Conservation (phyloP, 2,888 invertebrate genomes). For the Sinodicranocentrus sp. region DNA sequence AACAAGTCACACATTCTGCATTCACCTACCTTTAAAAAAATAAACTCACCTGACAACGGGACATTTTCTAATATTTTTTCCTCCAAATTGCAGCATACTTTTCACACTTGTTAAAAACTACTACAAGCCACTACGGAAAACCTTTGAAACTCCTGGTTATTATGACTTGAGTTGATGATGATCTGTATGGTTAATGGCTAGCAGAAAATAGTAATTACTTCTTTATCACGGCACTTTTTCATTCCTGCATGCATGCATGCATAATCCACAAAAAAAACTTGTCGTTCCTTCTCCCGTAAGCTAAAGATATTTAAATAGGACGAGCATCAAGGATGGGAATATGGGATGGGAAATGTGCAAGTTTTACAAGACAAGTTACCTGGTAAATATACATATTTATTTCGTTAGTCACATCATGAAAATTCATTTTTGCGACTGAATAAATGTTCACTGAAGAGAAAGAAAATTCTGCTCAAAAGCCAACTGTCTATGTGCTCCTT, state of each 20-base stretch:
- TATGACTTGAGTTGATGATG: background rate
- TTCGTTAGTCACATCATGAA: slow-evolving; percentile 30
- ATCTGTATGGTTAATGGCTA: slow-evolving; percentile 40
- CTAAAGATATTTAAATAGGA: background rate
- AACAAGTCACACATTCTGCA: no score
- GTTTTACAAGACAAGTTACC: no score
- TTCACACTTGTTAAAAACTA: no score
- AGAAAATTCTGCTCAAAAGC: background rate
- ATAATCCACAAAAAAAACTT: background rate
- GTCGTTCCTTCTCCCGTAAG: background rate
- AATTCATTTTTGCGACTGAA: slow-evolving; percentile 37
- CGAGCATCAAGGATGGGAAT: no score
- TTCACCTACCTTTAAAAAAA: no score
- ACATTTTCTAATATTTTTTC: no score
- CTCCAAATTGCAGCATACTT: no score
- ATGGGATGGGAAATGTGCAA: no score
- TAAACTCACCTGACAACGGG: no score
- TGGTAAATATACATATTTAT: slow-evolving; percentile 21
- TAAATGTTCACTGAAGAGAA: background rate
- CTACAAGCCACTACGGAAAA: no score
- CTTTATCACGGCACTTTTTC: slow-evolving; percentile 51
- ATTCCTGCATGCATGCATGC: slow-evolving; percentile 29
- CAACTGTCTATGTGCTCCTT: no score
- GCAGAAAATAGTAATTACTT: slow-evolving; percentile 58
- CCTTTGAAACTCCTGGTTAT: no score